Percentiles rank a stretch among this genome's conserved stretches.
phyloP scores from a whole-genome alignment of 2,888 invertebrate genomes.

The Schrankia costaestrigalis region DNA sequence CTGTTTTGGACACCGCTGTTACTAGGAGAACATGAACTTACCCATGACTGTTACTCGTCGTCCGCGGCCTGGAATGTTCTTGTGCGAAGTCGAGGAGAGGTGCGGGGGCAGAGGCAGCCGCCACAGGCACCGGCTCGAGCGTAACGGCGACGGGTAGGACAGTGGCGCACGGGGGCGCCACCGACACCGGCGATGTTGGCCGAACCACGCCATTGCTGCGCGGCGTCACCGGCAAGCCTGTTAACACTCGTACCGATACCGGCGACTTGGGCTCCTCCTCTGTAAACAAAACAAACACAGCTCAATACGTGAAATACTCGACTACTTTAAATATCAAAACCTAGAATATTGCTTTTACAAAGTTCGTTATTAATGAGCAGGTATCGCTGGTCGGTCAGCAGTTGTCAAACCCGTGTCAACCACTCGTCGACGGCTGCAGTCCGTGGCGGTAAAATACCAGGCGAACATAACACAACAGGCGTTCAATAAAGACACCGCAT shows the following conservation, averaged over 20 bases:
- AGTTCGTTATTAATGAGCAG: neutral
- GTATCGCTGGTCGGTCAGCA: conserved; percentile 44
- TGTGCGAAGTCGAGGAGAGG: conserved; percentile 70
- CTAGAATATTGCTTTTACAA: neutral
- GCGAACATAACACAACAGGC: conserved; percentile 54
- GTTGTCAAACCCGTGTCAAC: conserved; percentile 75
- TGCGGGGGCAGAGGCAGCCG: conserved; percentile 44
- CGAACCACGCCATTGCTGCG: conserved; percentile 62
- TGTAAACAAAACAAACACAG: conserved; percentile 54
- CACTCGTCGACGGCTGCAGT: conserved; percentile 75
- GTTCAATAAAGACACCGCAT: conserved; percentile 37
- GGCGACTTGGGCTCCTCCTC: conserved; percentile 76
- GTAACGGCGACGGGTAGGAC: conserved; percentile 29
- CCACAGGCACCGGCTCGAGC: conserved; percentile 35
- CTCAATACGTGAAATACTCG: conserved; percentile 13
- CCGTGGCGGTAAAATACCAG: conserved; percentile 79
- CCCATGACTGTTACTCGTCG: conserved; percentile 73
- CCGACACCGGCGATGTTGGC: conserved; percentile 38
- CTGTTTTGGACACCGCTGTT: conserved; percentile 61
- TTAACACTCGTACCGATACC: conserved; percentile 65
- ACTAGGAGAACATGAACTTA: conserved; percentile 66
- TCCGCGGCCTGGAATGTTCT: conserved; percentile 78
- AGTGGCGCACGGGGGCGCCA: conserved; percentile 36
- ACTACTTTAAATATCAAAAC: conserved; percentile 10
- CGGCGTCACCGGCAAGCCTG: conserved; percentile 59